Percentiles rank a stretch among this genome's conserved stretches.
phyloP scores from a whole-genome alignment of 2,888 invertebrate species.

The Scaptomyza cyrtandrae region DNA sequence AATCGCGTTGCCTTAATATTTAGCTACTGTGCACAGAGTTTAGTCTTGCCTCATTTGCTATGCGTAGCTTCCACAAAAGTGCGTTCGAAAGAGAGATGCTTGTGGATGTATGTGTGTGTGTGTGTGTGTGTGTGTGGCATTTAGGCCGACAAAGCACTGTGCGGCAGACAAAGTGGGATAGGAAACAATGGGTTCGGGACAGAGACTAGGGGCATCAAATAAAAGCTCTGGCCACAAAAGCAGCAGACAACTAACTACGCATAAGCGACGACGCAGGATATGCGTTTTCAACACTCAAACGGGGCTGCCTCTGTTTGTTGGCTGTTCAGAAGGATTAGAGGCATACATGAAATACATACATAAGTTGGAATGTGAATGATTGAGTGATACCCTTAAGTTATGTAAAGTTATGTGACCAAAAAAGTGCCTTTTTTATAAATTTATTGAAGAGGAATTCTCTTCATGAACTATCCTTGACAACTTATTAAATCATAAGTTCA shows the following conservation, averaged over 20 bases:
- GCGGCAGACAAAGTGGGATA: conserved; percentile 8
- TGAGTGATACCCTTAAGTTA: conserved; percentile 1
- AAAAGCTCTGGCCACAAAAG: conserved; percentile 71
- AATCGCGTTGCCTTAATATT: neutral
- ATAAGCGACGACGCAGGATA: conserved; percentile 60
- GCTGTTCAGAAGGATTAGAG: conserved; percentile 31
- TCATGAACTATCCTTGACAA: too few relatives aligned
- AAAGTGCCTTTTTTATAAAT: too few relatives aligned
- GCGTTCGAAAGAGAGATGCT: neutral
- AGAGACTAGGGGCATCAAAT: conserved; percentile 59
- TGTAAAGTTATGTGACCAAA: too few relatives aligned
- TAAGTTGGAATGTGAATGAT: neutral
- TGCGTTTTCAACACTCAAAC: conserved; percentile 47
- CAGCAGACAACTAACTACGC: conserved; percentile 76
- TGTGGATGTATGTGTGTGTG: conserved; percentile 3
- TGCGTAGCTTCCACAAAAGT: conserved; percentile 3
- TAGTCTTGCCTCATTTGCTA: conserved; percentile 51
- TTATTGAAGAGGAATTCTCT: too few relatives aligned
- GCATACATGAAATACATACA: neutral
- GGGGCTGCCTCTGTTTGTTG: conserved; percentile 3
- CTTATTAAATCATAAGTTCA: neutral
- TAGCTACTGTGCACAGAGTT: conserved; percentile 51
- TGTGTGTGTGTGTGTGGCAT: conserved; percentile 17
- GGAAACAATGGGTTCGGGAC: conserved; percentile 22
- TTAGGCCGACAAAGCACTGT: conserved; percentile 20